Base-by-base conservation (phyloP, 1,140 invertebrate genomes). In the Drosophila kurseongensis region DNA sequence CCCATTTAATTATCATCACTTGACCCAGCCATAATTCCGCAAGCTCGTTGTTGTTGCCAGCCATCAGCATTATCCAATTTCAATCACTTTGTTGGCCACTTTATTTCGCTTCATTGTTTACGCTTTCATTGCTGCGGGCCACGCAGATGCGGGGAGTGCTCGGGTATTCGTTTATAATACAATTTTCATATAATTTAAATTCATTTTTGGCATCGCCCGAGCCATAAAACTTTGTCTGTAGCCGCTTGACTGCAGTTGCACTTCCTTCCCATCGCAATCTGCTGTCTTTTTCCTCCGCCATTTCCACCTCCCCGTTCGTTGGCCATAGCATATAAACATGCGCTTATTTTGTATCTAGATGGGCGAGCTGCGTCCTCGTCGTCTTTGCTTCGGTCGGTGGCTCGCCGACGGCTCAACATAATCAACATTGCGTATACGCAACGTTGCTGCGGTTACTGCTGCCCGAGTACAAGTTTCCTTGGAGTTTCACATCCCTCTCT, bases 171-270 rank as follows among this genome's bases (percentile, higher is more conserved):
- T 52, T 77, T 55, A 84, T 83, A 76, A 76, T 83, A 83, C 72
- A 84, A 83, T 83, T 83, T 83, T 83, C 80, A 84, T 83, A 79
- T 83, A 83, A 83, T 83, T 84, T 83, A 83, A 83, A 83, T 83
- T 78, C 77, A 77, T 77, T 83, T 83, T 78, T 77, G 79, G 61
- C 68, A 82, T 56, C 60, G 74, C 60, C 68, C 69, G 52, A 50
- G 61, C 69, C 80, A 83, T 83, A 83, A 83, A 83, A 84, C 80
- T 83, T 83, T 79, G 80, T 75, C 80, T 71, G 75, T 56, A 48
- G 47, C 47, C 56, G 73, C 40, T 57, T 66, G 71, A 41, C 50
- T 76, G 72, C 68, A 62, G 55, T 65, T 69, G 71, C 60, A 63
- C 18, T 55, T 56, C 52, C 61, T 40, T 56, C 32, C 27, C 32